Base-by-base conservation (phyloP, 92 coral and sea anemone genomes). In the Epizoanthus scotinus region DNA sequence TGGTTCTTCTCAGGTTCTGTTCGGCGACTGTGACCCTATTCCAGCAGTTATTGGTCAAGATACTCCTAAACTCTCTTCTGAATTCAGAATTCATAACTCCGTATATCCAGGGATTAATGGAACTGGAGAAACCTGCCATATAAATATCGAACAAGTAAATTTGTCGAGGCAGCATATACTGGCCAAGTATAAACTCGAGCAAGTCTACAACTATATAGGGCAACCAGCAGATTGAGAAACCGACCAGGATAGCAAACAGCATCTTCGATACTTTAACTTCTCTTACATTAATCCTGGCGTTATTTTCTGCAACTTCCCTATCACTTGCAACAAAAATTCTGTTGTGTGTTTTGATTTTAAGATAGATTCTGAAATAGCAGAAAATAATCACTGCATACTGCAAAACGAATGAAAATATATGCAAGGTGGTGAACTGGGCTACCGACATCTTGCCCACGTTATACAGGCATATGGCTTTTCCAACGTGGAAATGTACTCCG, bases 91-190 rank as follows among this genome's bases (percentile, higher is more conserved):
- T 68, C 73, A 68, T 68, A 5, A 42, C 54, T 38, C 53, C 73
- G 28, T 68, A 68, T 40, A 68, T 68, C 73, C 73, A 68, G 28
- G 73, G 73, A 40, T 68, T 68, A 52, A 68, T 68, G 2, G 56
- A 34, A 68, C 73, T 68, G 13, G 73, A 68, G 40, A 36, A 68
- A n/a, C 73, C 73, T 8, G 73, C 73, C 73, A 68, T 68, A 27
- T 42, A 40, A 6, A 68, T 68, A 68, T 68, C 73, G 27, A 68
- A 28, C 56, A 68, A n/a, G 55, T 68, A 68, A 68, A 68, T 19
- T 34, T 68, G 54, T 29, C 73, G 73, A 0, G 73, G 54, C 21
- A 38, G 40, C 25, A 17, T 13, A 19, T 38, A 68, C 73, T 68
- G 73, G 5, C 73, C 73, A 68, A 68, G 22, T 2, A 7, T 42